Base-by-base conservation (phyloP, 2,113 vertebrate genomes). In the Saguinus imperator region DNA sequence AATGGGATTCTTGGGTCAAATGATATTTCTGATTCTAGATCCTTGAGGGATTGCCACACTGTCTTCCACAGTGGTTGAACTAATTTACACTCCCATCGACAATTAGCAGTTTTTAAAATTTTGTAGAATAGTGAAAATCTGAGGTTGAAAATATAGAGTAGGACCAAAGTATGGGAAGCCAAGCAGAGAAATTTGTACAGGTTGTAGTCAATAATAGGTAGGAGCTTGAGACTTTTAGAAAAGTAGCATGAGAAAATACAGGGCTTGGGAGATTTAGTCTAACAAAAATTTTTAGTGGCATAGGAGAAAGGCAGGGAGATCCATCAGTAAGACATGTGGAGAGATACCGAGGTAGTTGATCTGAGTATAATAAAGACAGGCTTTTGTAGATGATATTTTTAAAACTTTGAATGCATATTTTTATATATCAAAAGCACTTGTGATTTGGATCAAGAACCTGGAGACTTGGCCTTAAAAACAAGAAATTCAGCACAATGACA, bases 311-410 rank as follows among this genome's bases (percentile, higher is more conserved):
- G 4, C 76, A 84, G 3, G 61, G 55, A 84, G 40, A 95, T 25
- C 3, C 52, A 68, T 75, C 17, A 89, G 17, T 92, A 17, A 92
- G 84, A 52, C 1, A 48, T 25, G 5, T 27, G 16, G 43, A 14
- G 13, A 87, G 23, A 79, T 55, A 79, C 10, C 13, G 73, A 17
- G 43, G 57, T 32, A n/a, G 18, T 55, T 87, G 50, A 57, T 55
- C 43, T 83, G 48, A 52, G 29, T 68, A 80, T 13, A 55, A 27
- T 89, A 84, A 84, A 92, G 48, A 87, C 48, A 9, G 66, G 12
- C 66, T 77, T 97, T 94, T 72, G 45, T 83, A 84, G 40, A 72
- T 11, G 25, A 87, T 73, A 52, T 73, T 70, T 93, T 70, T 23
- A 14, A 79, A 64, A 5, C 12, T 37, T 48, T 83, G 87, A 66